Base-by-base conservation (phyloP, 2,113 vertebrate genomes). In the Megaceryle maxima region DNA sequence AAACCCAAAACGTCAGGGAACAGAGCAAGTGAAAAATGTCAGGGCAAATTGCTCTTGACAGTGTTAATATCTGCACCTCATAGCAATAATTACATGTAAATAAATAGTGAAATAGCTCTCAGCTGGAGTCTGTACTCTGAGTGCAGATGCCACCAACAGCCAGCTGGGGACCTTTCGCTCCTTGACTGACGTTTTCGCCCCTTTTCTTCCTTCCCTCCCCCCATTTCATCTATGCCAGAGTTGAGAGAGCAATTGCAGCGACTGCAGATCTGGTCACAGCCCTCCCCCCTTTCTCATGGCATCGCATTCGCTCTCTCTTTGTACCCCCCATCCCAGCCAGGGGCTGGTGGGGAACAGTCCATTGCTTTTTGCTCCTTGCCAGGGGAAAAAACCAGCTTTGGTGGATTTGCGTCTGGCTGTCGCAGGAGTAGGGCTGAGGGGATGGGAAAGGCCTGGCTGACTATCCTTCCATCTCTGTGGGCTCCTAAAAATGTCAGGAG, bases 41-140 rank as follows among this genome's bases (percentile, higher is more conserved):
- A 99, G 99, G 98, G 99, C 98, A 99, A 99, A 99, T 99, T 99
- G 99, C 98, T 99, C 98, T 99, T 99, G 99, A 99, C 99, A 99
- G 99, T 99, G 98, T 98, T 99, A 99, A 99, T 99, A 99, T 99
- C 99, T 98, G 98, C 99, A 99, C 99, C 99, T 99, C 99, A 99
- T 99, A 98, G 99, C 98, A 98, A 99, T 99, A 99, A 99, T 99
- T 99, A 99, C 99, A 99, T 99, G 99, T 99, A 99, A 99, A 99
- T 99, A 99, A 99, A 99, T 98, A 99, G 99, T 98, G 99, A 99
- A 99, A 99, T 99, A 98, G 98, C 98, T 99, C 99, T 99, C 99
- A 99, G 99, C 99, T 99, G 99, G 99, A 99, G 98, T 97, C 98
- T 96, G 98, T 96, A 96, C 96, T 95, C 97, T 57, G 96, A 97